Evolutionary conservation across 2,797 vertebrate genomes (phyloP).

Genomic region (Poeciliopsis presidionis): DNA sequence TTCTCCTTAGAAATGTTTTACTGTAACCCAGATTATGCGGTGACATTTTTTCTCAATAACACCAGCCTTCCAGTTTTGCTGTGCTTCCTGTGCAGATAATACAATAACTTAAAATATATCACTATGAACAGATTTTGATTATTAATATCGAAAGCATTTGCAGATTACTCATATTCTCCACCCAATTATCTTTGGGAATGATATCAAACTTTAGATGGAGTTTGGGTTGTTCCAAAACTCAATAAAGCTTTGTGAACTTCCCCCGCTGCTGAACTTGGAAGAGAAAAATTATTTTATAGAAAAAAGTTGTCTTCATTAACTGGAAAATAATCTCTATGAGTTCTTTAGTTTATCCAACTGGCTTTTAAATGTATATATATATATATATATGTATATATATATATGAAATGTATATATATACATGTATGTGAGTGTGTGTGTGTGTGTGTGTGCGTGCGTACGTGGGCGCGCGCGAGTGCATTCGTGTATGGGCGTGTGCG

Average conservation of each 20-base stretch:
- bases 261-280: background rate
- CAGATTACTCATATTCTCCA: background rate
- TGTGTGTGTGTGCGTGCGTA: no score
- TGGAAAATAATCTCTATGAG: background rate
- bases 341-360: background rate
- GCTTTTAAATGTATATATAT: background rate
- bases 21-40: conserved; percentile 46
- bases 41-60: conserved; percentile 30
- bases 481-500: no score
- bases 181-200: conserved; percentile 19
- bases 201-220: conserved; percentile 6
- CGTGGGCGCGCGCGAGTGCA: no score
- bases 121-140: background rate
- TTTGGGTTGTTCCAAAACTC: conserved; percentile 18
- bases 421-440: no score
- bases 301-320: background rate
- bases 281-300: fast-evolving
- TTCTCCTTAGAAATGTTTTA: conserved; percentile 41
- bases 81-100: background rate
- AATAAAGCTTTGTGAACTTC: conserved; percentile 14
- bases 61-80: conserved; percentile 12
- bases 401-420: no score
- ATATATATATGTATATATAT: no score
- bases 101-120: conserved; percentile 25
- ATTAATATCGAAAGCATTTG: background rate